Conservation (phyloP, 2,113 vertebrate species). For the Sciurus niger region DNA sequence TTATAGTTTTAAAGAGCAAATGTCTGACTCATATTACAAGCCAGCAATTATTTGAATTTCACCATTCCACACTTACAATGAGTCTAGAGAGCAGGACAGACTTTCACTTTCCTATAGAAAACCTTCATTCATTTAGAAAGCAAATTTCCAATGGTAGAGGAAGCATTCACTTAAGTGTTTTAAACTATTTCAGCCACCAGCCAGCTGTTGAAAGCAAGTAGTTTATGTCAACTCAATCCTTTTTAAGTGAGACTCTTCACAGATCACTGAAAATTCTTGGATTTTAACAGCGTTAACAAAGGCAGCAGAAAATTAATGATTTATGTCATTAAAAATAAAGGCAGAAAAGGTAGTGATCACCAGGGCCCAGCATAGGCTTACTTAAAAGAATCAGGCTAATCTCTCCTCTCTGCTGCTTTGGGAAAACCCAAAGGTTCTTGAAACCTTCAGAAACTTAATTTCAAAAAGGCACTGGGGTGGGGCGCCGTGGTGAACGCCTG, state of each 20-base stretch:
- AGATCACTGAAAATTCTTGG: slow-evolving; percentile 17
- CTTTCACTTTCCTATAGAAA: slow-evolving; percentile 22
- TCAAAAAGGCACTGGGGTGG: slow-evolving; percentile 28
- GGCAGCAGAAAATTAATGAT: background rate
- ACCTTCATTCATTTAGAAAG: slow-evolving; percentile 56
- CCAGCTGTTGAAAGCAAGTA: background rate
- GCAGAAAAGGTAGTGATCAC: background rate
- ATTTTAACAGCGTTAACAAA: background rate
- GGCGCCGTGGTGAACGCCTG: no score
- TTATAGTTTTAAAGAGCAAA: slow-evolving; percentile 61
- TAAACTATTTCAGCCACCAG: slow-evolving; percentile 11
- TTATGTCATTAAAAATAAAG: background rate
- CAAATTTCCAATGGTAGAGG: background rate
- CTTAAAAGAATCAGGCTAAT: slow-evolving; percentile 3
- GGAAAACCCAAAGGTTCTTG: background rate
- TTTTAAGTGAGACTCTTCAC: slow-evolving; percentile 21
- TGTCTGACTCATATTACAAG: slow-evolving; percentile 45
- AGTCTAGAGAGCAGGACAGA: background rate
- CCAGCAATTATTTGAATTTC: slow-evolving; percentile 14
- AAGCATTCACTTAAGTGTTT: background rate
- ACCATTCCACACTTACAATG: background rate
- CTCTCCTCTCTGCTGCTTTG: background rate
- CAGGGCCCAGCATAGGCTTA: background rate
- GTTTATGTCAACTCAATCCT: background rate
- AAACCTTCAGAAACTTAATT: slow-evolving; percentile 28